Conservation (phyloP, 2,888 invertebrate species). For the Steromphala cineraria region DNA sequence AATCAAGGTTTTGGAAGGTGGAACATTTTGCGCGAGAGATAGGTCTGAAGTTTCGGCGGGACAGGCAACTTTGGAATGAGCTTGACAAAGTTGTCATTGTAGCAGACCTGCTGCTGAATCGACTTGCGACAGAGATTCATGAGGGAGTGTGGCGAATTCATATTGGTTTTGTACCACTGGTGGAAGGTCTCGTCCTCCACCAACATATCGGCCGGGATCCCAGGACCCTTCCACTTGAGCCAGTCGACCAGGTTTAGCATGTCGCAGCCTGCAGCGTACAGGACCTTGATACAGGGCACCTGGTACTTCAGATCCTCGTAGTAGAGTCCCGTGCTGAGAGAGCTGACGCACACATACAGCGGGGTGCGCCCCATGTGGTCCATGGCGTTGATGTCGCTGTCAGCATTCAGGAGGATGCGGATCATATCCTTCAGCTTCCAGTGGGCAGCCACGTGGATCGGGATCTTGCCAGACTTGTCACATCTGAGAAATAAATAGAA, state of each 20-base stretch:
- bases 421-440: conserved; percentile 73
- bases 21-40: conserved; percentile 70
- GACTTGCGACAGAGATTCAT: conserved; percentile 74
- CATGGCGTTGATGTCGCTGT: conserved; percentile 65
- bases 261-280: conserved; percentile 74
- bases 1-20: conserved; percentile 55
- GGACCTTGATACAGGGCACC: conserved; percentile 69
- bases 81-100: conserved; percentile 60
- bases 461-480: conserved; percentile 71
- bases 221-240: conserved; percentile 74
- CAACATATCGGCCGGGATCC: conserved; percentile 67
- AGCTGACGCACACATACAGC: conserved; percentile 73
- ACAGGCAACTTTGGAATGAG: conserved; percentile 67
- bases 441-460: conserved; percentile 73
- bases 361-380: conserved; percentile 72
- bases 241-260: conserved; percentile 75
- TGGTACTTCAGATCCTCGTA: conserved; percentile 73
- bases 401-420: conserved; percentile 63
- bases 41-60: conserved; percentile 69
- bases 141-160: conserved; percentile 69
- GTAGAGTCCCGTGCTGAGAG: conserved; percentile 73
- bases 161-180: conserved; percentile 68
- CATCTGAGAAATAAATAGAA: too few species aligned
- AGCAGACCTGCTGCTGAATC: conserved; percentile 70
- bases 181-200: conserved; percentile 65